Base-by-base conservation (phyloP, 2,888 invertebrate species). In the Eristalis pertinax region DNA sequence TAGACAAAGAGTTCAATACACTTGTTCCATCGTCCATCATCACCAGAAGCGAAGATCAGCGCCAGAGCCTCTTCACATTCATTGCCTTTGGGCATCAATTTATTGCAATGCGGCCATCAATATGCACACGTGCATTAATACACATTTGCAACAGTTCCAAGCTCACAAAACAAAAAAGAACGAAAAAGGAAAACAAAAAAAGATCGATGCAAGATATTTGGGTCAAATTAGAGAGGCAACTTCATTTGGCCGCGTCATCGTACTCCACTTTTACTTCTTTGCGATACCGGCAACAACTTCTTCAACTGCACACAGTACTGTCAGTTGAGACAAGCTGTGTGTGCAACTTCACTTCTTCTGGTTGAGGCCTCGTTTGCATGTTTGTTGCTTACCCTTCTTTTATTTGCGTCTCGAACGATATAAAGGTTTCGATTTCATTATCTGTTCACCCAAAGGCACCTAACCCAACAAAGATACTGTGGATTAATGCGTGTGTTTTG, bases 161-260 rank as follows among this genome's bases (percentile, higher is more conserved):
- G 60, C 77, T 80, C 67, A 56, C 78, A 75, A 83, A 78, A 82
- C n/a, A 74, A 78, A 68, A 70, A 63, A 63, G 56, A 75, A 65
- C 13, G 13, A 24, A 26, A 60, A 35, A 5, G 35, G 4, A 58
- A 58, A 24, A 60, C 1, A 10, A 50, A 19, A n/a, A n/a, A n/a
- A n/a, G n/a, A 50, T 82, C 85, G 74, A 77, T 74, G 74, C 74
- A 67, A 63, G 70, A 78, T 62, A 86, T 86, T 86, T 86, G 83
- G 86, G 86, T 86, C 86, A 86, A 72, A 86, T 83, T 86, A 86
- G 86, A 86, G 83, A 86, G 86, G 86, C 67, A 86, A 38, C 67
- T 41, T 50, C 63, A 74, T 64, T 68, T 67, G 50, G 56, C 69
- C 56, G 62, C 50, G 62, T 38, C 79, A 67, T 73, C 80, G 24